A percentile compares a stretch with the other conserved stretches of the same genome.
phyloP scores from a whole-genome alignment of 2,113 vertebrate species.

The Bos indicus region DNA sequence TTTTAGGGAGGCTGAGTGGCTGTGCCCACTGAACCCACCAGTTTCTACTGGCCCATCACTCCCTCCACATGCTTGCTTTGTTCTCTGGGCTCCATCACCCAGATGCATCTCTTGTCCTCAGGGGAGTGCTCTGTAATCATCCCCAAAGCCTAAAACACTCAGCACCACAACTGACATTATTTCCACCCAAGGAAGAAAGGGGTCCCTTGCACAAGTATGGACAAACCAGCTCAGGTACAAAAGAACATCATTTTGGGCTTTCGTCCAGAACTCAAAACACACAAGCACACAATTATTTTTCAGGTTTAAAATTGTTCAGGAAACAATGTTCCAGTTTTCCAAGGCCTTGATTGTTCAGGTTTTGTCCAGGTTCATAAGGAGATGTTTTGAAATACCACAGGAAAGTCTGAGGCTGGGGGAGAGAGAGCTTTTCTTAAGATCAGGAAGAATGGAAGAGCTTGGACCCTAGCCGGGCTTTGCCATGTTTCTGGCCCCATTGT shows the following conservation, averaged over 20 bases:
- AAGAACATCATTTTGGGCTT: constrained; percentile 15
- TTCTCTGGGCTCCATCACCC: not conserved
- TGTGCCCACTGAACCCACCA: not conserved
- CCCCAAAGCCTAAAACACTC: not conserved
- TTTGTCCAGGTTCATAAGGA: constrained; percentile 51
- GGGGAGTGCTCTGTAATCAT: not conserved
- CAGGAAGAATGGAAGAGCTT: constrained; percentile 1
- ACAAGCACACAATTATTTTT: constrained; percentile 33
- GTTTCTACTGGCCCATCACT: not conserved
- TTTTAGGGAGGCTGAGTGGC: not conserved
- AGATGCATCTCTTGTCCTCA: not conserved
- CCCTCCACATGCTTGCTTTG: not conserved
- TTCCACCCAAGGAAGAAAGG: not conserved
- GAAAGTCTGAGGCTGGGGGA: not conserved
- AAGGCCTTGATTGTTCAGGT: constrained; percentile 8
- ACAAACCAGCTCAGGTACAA: constrained; percentile 10
- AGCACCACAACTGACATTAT: not conserved
- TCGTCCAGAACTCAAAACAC: constrained; percentile 40
- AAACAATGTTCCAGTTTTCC: constrained; percentile 11
- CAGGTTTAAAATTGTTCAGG: constrained; percentile 40
- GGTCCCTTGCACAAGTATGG: not conserved
- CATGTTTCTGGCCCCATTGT: constrained; percentile 20
- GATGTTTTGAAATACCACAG: constrained; percentile 54
- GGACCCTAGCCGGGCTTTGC: not conserved
- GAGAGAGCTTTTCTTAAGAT: not conserved